Base-by-base conservation (phyloP, 2,888 invertebrate genomes). In the Tipula lateralis region DNA sequence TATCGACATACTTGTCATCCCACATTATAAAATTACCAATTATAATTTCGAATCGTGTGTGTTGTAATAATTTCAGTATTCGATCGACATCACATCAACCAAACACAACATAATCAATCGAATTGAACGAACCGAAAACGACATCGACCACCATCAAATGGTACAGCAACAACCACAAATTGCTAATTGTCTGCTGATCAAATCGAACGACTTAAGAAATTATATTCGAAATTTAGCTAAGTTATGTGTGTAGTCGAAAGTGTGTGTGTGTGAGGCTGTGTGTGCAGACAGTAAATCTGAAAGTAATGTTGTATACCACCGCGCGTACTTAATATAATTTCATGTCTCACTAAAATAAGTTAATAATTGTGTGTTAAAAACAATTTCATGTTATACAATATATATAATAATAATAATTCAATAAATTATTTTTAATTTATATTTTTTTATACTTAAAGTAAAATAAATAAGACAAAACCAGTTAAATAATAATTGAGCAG, bases 281-380 rank as follows among this genome's bases (percentile, higher is more conserved):
- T 66, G 44, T 44, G n/a, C 9, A 66, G 9, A 24, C 19, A 24
- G 19, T 24, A 66, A 66, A 66, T 66, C 66, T 24, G 66, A 66
- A 66, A 66, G 66, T 66, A 66, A 66, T 66, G 66, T 9, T 24
- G 19, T 66, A 13, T 39, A 39, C 39, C 13, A 12, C 3, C 39
- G n/a, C 39, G 1, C 9, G 9, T 44, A 66, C 66, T 66, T 66
- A 66, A 66, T 39, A 0, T 24, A 44, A 44, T 66, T 66, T 66
- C 66, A 66, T 66, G 66, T 66, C 9, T 66, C 66, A 66, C 66
- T 66, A 66, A 66, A 66, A 66, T 24, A 66, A 24, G 24, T 66
- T 66, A 66, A 66, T 66, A 66, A 66, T 66, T 66, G 66, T 66
- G 66, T 66, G 66, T 66, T 66, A 66, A 66, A 66, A 66, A 66